Conservation (phyloP, 2,888 invertebrate genomes). For the Stegophylla sp. region DNA sequence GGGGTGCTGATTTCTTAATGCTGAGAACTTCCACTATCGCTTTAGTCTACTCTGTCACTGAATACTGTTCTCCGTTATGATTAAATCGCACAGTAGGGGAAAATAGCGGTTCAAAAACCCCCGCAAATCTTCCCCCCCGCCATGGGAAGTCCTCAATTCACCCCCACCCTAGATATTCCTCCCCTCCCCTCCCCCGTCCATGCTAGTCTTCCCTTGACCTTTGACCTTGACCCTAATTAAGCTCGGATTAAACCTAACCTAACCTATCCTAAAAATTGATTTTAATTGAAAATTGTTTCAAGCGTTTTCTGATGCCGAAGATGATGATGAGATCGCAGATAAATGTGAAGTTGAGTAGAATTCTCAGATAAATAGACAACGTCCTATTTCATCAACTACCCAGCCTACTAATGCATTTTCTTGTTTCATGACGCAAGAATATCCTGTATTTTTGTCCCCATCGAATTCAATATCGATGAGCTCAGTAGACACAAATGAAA, state of each 20-base stretch:
- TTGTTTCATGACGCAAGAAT: slow-evolving; percentile 22
- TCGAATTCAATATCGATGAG: slow-evolving; percentile 23
- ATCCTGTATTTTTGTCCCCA: slow-evolving; percentile 17
- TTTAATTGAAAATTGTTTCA: slow-evolving; percentile 27
- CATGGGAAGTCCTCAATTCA: no score
- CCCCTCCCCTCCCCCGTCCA: no score
- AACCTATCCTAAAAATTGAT: no score
- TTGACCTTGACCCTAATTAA: no score
- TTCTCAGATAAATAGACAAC: slow-evolving; percentile 33
- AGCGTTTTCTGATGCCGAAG: slow-evolving; percentile 35
- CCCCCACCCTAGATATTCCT: no score
- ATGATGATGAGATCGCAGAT: slow-evolving; percentile 19
- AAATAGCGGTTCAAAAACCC: no score
- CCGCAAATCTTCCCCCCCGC: no score
- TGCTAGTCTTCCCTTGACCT: no score
- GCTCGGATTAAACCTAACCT: no score
- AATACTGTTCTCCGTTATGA: not conserved
- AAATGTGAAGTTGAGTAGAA: slow-evolving; percentile 29
- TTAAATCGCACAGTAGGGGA: no score
- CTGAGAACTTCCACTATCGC: not conserved
- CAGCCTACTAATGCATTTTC: not conserved
- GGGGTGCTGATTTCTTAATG: slow-evolving; percentile 7
- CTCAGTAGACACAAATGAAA: slow-evolving; percentile 26
- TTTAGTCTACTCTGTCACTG: slow-evolving; percentile 28
- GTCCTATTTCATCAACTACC: slow-evolving; percentile 18